Evolutionary conservation across 2,113 vertebrate species (phyloP).

Genomic region (Saguinus imperator): DNA sequence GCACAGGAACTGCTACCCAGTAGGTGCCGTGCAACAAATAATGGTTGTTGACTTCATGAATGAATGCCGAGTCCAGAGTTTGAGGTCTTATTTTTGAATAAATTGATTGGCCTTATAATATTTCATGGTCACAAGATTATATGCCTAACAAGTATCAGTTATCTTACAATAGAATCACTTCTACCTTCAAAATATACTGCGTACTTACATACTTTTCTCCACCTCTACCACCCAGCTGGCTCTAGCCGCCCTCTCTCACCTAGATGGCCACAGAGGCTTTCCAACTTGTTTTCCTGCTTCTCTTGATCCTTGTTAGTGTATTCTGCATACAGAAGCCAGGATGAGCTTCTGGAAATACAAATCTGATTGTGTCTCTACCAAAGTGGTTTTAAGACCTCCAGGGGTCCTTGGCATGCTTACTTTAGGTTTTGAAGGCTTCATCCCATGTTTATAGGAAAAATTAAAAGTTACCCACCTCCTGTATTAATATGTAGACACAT

Average conservation of each 20-base stretch:
- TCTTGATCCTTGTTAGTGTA: not conserved
- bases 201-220: not conserved
- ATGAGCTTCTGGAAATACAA: not conserved
- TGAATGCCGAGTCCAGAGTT: not conserved
- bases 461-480: not conserved
- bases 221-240: not conserved
- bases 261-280: not conserved
- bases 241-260: not conserved
- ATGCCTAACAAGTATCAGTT: not conserved
- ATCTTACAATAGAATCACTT: not conserved
- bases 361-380: not conserved
- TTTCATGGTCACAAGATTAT: slow-evolving; percentile 7
- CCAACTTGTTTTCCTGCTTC: not conserved
- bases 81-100: slow-evolving; percentile 1
- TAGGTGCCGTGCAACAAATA: not conserved
- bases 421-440: not conserved
- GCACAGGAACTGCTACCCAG: not conserved
- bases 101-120: not conserved
- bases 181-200: not conserved
- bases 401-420: not conserved
- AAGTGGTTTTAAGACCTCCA: not conserved
- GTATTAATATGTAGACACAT: not conserved
- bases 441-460: not conserved
- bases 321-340: not conserved
- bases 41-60: not conserved